Base-by-base conservation (phyloP, 2,888 invertebrate species). In the Carpatolechia fugitivella region DNA sequence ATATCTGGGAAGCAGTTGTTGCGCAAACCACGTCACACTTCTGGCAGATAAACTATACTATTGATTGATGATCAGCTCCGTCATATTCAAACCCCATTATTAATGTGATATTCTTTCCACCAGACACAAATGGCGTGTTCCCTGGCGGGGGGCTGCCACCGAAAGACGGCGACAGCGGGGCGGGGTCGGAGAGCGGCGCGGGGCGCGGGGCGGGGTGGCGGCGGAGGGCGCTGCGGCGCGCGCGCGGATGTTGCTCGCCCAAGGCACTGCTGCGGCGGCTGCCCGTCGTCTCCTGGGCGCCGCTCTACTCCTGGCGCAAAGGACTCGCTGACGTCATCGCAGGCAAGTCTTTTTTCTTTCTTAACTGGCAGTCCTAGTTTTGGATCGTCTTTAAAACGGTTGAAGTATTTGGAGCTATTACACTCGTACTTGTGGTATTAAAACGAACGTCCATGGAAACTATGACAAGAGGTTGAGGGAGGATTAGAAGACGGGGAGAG, bases 261-360 rank as follows among this genome's bases (percentile, higher is more conserved):
- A 94, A 94, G 78, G 84, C 92, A 2, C 74, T 94, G 18, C 85
- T 90, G 64, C 92, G 92, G 57, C 79, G 94, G 55, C 71, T 95
- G 64, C 95, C 95, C 44, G 92, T 95, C 61, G 72, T 93, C 40
- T 78, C 84, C 55, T 95, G 95, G 95, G 78, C 95, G 61, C 95
- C 94, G 8, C 83, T 91, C 52, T 96, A 96, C 84, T 92, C 91
- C 46, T 76, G 91, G 35, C 83, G 92, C 47, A 93, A 92, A 64
- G 92, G 95, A 7, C 90, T 95, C 29, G 93, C 94, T 18, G 97
- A 97, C 78, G 71, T 95, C 51, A 94, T 97, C 40, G 96, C 97
- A 40, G 96, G 96, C 69, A 58, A n/a, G 13, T 1, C 6, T 24
- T 24, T 24, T 24, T 24, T 24, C 6, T 24, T 4, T 4, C 24